Percentiles rank a stretch among this genome's conserved stretches.
Conservation (phyloP, 2,888 invertebrate species). For the Leucoptera coffeella region DNA sequence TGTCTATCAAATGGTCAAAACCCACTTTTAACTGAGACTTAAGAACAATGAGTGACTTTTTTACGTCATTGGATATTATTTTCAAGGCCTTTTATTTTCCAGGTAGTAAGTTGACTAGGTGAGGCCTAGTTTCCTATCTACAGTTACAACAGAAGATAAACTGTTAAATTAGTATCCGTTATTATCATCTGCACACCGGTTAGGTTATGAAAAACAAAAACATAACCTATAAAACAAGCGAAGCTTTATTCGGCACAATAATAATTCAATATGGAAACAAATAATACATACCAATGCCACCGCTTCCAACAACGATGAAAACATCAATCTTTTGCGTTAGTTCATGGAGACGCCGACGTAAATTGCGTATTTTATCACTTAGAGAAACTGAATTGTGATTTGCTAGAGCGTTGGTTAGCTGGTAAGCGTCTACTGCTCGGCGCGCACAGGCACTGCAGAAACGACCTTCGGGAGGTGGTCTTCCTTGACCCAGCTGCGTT, state of each 20-base stretch:
- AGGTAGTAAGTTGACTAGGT: too few relatives aligned
- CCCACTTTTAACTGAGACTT: too few relatives aligned
- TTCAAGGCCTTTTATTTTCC: too few relatives aligned
- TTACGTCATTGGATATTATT: too few relatives aligned
- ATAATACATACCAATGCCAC: conserved; percentile 24
- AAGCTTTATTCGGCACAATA: conserved; percentile 15
- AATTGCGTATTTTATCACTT: conserved; percentile 32
- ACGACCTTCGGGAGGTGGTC: conserved; percentile 29
- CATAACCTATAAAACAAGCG: conserved; percentile 35
- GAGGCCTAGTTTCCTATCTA: too few relatives aligned
- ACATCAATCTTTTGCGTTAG: conserved; percentile 41
- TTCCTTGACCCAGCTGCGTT: too few relatives aligned
- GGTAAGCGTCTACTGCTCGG: conserved; percentile 26
- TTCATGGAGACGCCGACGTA: conserved; percentile 28
- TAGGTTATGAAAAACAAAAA: conserved; percentile 24
- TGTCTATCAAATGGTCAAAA: conserved; percentile 40
- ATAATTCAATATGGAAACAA: conserved; percentile 27
- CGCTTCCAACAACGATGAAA: conserved; percentile 35
- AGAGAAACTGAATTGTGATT: conserved; percentile 20
- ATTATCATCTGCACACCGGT: conserved; percentile 36
- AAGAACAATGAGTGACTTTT: too few relatives aligned
- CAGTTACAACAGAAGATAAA: too few relatives aligned
- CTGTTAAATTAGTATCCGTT: too few relatives aligned
- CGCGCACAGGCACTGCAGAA: conserved; percentile 24
- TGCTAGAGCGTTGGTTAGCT: conserved; percentile 20